Evolutionary conservation across 2,888 invertebrate species (phyloP).

Genomic region (Epsilonema sp.): DNA sequence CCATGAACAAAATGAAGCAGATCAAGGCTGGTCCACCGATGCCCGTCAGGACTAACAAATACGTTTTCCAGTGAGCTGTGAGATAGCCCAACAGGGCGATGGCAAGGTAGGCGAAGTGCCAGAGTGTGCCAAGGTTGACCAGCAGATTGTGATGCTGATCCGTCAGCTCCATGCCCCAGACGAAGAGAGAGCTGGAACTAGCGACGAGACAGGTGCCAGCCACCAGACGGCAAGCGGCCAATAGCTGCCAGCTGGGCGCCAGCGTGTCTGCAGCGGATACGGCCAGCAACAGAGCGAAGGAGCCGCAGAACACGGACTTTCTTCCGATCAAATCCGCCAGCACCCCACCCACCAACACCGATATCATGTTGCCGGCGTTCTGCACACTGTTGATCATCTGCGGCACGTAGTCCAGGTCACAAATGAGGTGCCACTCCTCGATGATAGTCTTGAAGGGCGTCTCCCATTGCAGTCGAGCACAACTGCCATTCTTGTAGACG

Average conservation of each 20-base stretch:
- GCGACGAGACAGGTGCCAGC: background rate
- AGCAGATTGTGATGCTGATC: conserved; percentile 4
- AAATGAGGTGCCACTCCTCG: conserved; percentile 1
- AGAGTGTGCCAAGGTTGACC: background rate
- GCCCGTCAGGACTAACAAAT: background rate
- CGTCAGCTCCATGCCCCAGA: conserved; percentile 8
- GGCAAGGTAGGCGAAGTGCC: conserved; percentile 4
- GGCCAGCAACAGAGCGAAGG: background rate
- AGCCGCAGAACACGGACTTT: background rate
- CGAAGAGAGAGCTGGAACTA: background rate
- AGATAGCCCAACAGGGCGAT: background rate
- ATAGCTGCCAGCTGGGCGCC: background rate
- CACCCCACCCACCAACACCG: background rate
- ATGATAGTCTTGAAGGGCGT: background rate
- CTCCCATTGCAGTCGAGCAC: background rate
- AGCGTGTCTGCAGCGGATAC: background rate
- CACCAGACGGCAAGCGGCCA: background rate
- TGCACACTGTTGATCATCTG: background rate
- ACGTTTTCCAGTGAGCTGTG: background rate
- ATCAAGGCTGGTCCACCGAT: conserved; percentile 1
- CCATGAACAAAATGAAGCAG: background rate
- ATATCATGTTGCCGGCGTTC: background rate
- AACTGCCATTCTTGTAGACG: background rate
- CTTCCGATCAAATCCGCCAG: background rate
- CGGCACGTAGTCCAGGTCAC: background rate